phyloP scores from a whole-genome alignment of 2,113 vertebrate genomes.

The Urocolius indicus region DNA sequence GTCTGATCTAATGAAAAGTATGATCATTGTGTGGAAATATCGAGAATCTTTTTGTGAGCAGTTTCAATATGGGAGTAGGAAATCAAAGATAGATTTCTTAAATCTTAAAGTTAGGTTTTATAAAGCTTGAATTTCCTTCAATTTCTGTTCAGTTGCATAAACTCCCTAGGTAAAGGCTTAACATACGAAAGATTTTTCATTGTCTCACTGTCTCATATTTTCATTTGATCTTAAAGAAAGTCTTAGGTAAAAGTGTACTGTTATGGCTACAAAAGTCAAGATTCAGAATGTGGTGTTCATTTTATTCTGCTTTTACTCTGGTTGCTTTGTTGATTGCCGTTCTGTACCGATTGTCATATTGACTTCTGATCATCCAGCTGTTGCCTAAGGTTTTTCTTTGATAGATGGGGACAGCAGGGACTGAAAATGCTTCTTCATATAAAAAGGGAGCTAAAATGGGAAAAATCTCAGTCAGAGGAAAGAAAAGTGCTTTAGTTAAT shows the following conservation, averaged over 20 bases:
- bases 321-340: neutral
- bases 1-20: neutral
- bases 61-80: neutral
- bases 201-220: neutral
- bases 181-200: neutral
- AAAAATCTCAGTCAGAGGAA: neutral
- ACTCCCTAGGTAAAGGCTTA: neutral
- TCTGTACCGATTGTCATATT: slow-evolving; percentile 4
- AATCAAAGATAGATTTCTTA: neutral
- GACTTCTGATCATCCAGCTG: slow-evolving; percentile 26
- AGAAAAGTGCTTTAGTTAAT: neutral
- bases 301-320: neutral
- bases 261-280: neutral
- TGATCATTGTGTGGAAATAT: neutral
- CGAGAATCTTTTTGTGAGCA: neutral
- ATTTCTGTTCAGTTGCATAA: neutral
- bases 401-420: neutral
- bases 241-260: neutral
- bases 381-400: slow-evolving; percentile 12
- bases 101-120: neutral
- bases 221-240: slow-evolving; percentile 28
- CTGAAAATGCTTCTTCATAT: neutral
- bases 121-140: neutral
- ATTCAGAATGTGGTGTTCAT: neutral
- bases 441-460: neutral